Evolutionary conservation across 2,113 vertebrate species (phyloP), one percentile per base, ranked within the genome.

Genomic region (Sterrhoptilus dennistouni): DNA sequence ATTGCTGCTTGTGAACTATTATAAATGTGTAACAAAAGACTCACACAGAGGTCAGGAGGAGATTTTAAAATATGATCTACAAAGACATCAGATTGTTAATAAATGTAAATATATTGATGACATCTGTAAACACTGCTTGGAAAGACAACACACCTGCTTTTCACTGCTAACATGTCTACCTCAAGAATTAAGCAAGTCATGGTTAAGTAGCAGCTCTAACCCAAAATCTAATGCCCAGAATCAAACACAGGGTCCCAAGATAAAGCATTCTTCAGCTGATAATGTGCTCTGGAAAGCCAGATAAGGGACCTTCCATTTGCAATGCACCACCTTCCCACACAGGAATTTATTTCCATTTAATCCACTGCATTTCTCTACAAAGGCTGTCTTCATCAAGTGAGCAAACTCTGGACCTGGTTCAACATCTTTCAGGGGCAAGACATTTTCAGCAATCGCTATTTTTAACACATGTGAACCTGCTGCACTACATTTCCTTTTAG

Each of bases 391-490:
- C 9, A 75, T 54, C 33, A 87, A 90, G 89, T 29, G n/a, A 95
- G 78, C 1, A 33, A 92, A 93, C 49, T 36, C 61, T 87, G 74
- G 87, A 87, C 82, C 22, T 0, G 1, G 28, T 83, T 91, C 86
- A 87, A 24, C 31, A 84, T 52, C 60, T 94, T 88, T 70, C 72
- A 80, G 52, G 87, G 91, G 76, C 76, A 93, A 81, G 52, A 53
- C 31, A 31, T 74, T 90, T 92, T 59, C 86, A 74, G 40, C 36
- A 78, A 60, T 8, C 75, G 38, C 75, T 97, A 90, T 89, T 95
- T 95, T 87, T 90, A 90, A 88, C 59, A 61, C 50, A 31, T 87
- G 90, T 49, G 54, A 96, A 79, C 64, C 42, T 52, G 60, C 60
- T 91, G 40, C 23, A 47, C 35, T 89, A 57, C 44, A 49, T 33